phyloP scores from a whole-genome alignment of 2,888 invertebrate species.

The Philereme vetulata region DNA sequence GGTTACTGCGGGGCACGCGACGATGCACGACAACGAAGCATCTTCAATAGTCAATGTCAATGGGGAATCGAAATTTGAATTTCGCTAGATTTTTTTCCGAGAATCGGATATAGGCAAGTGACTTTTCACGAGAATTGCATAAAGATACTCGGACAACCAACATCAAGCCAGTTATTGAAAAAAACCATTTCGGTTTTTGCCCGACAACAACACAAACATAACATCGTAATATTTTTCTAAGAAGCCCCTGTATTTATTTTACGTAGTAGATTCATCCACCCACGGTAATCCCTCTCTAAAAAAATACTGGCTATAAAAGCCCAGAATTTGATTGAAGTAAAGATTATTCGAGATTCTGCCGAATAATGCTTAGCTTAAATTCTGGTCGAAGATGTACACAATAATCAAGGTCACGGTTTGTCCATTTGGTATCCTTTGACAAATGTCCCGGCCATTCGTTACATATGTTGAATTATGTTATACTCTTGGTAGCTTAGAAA shows the following conservation, averaged over 20 bases:
- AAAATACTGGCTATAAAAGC: slow-evolving; percentile 18
- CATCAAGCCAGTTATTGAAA: too few relatives aligned
- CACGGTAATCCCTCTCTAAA: slow-evolving; percentile 3
- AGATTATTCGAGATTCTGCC: slow-evolving; percentile 17
- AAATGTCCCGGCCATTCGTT: slow-evolving; percentile 34
- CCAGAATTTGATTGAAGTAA: slow-evolving; percentile 13
- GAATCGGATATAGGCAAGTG: too few relatives aligned
- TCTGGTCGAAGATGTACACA: slow-evolving; percentile 32
- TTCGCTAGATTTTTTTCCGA: too few relatives aligned
- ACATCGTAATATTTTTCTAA: too few relatives aligned
- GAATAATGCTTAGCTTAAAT: slow-evolving; percentile 29
- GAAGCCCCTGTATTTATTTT: slow-evolving; percentile 10
- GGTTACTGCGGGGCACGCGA: too few relatives aligned
- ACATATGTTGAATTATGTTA: slow-evolving; percentile 40
- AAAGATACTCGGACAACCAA: too few relatives aligned
- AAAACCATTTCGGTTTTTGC: not conserved
- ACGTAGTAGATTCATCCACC: not conserved
- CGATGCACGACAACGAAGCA: too few relatives aligned
- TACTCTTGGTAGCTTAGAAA: slow-evolving; percentile 20
- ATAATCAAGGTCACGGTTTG: slow-evolving; percentile 39
- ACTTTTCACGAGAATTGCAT: too few relatives aligned
- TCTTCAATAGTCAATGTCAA: too few relatives aligned
- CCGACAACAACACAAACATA: too few relatives aligned
- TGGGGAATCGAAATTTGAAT: too few relatives aligned
- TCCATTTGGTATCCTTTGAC: slow-evolving; percentile 39